Conservation (phyloP, 2,113 vertebrate species). For the Peucedramus taeniatus region DNA sequence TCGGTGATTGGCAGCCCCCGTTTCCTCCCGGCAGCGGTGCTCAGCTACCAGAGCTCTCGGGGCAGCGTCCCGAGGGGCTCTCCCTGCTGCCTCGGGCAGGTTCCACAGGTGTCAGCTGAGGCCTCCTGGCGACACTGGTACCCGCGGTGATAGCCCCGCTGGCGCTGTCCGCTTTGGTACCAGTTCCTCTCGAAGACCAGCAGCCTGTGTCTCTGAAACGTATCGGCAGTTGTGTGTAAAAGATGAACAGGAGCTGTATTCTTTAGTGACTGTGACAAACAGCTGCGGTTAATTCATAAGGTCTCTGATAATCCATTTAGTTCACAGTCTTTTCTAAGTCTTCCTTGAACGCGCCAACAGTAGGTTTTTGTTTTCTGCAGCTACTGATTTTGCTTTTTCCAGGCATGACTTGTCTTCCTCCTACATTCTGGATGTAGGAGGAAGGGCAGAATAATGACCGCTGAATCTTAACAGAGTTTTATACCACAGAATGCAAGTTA, state of each 20-base stretch:
- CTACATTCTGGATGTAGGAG: background rate
- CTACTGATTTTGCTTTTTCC: background rate
- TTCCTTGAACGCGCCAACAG: background rate
- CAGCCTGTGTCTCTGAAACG: background rate
- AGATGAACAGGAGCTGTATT: background rate
- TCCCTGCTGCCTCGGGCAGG: background rate
- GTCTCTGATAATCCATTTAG: background rate
- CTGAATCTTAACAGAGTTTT: background rate
- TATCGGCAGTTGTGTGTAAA: background rate
- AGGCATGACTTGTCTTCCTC: background rate
- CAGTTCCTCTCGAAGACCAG: background rate
- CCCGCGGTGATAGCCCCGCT: accelerated
- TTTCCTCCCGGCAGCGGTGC: background rate
- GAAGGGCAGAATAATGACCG: background rate
- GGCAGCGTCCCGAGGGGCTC: background rate
- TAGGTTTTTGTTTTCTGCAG: background rate
- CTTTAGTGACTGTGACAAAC: background rate
- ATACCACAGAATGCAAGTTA: background rate
- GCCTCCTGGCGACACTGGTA: accelerated
- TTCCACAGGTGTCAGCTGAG: background rate
- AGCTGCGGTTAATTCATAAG: background rate
- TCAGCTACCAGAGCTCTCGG: accelerated
- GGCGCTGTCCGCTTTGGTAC: background rate
- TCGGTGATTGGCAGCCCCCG: accelerated
- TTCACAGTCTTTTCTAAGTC: background rate